A percentile compares a stretch with the other conserved stretches of the same genome.
Evolutionary conservation across 1,140 invertebrate species (phyloP).

Genomic region (Trachelipus rathkii): DNA sequence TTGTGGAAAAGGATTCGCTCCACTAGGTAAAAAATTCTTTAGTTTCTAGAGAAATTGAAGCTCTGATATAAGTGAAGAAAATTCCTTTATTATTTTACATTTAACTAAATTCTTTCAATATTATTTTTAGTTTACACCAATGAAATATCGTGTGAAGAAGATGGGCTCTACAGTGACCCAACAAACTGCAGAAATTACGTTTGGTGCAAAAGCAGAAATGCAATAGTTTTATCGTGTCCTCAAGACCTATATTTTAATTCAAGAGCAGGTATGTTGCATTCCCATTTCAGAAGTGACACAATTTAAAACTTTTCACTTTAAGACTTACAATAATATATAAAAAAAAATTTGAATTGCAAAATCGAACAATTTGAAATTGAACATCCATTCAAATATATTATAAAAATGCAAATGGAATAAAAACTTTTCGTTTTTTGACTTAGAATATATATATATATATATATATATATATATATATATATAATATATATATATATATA

Average conservation of each 20-base stretch:
- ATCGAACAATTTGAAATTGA: too few relatives aligned
- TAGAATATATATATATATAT: too few relatives aligned
- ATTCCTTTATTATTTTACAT: background rate
- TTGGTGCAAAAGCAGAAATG: constrained; percentile 39
- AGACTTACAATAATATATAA: too few relatives aligned
- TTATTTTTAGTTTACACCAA: background rate
- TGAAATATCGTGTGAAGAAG: constrained; percentile 22
- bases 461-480: background rate
- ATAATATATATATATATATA: too few relatives aligned
- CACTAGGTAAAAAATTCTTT: constrained; percentile 14
- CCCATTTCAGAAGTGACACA: too few relatives aligned
- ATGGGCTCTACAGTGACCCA: constrained; percentile 45
- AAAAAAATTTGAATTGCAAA: too few relatives aligned
- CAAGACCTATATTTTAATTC: constrained; percentile 49
- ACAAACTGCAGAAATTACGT: constrained; percentile 43
- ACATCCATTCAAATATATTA: too few relatives aligned
- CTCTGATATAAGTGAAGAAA: background rate
- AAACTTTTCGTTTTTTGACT: too few relatives aligned
- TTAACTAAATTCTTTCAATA: background rate
- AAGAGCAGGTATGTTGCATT: constrained; percentile 45
- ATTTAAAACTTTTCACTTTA: too few relatives aligned
- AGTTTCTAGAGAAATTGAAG: background rate
- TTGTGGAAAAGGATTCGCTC: constrained; percentile 32
- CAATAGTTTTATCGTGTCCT: constrained; percentile 48
- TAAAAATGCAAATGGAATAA: too few relatives aligned